Evolutionary conservation across 2,113 vertebrate genomes (phyloP).

Genomic region (Salvelinus fontinalis): DNA sequence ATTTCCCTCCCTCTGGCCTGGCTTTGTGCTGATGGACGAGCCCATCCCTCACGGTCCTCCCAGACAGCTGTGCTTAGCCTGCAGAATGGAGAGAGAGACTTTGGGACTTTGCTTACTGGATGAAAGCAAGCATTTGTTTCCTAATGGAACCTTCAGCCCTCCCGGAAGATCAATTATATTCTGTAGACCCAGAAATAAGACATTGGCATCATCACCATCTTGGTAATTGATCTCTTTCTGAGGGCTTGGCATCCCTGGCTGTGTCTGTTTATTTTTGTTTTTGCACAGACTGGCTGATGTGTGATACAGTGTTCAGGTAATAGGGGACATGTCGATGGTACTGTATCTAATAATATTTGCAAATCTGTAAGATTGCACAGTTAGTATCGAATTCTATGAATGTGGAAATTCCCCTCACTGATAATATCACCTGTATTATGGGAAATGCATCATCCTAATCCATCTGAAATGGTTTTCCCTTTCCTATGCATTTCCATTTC

Average conservation of each 20-base stretch:
- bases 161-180: slow-evolving; percentile 68
- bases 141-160: slow-evolving; percentile 63
- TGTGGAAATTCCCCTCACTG: not conserved
- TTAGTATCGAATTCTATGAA: not conserved
- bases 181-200: slow-evolving; percentile 25
- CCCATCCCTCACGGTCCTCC: slow-evolving; percentile 59
- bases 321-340: not conserved
- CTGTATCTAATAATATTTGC: not conserved
- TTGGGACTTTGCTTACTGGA: slow-evolving; percentile 30
- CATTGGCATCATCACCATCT: slow-evolving; percentile 51
- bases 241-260: slow-evolving; percentile 46
- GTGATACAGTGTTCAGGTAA: slow-evolving; percentile 12
- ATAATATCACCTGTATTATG: not conserved
- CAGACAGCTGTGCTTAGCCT: slow-evolving; percentile 75
- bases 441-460: not conserved
- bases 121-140: slow-evolving; percentile 74
- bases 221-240: slow-evolving; percentile 60
- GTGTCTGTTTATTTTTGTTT: not conserved
- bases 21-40: slow-evolving; percentile 65
- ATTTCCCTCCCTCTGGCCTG: slow-evolving; percentile 19
- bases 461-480: not conserved
- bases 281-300: slow-evolving; percentile 18
- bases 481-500: not conserved
- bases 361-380: not conserved
- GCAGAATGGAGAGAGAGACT: slow-evolving; percentile 59